Base-by-base conservation (phyloP, 2,888 invertebrate genomes). In the Metacarcinus magister region DNA sequence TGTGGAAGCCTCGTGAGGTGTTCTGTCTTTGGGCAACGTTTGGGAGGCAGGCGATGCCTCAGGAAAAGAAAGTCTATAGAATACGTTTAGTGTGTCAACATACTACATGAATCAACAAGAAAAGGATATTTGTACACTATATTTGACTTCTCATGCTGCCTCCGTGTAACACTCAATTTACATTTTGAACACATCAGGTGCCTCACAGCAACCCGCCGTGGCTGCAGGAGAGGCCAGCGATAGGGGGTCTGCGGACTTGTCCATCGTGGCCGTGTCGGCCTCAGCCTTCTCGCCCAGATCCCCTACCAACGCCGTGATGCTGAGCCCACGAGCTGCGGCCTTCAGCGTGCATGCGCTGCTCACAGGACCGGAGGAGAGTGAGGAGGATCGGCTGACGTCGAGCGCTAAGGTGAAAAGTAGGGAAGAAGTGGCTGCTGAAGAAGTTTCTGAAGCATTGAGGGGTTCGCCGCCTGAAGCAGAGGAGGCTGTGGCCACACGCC, bases 261-360 rank as follows among this genome's bases (percentile, higher is more conserved):
- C 67, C 82, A 8, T 0, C 32, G 82, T 13, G 32, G 28, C 28
- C 32, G 32, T 32, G 82, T 32, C 82, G 7, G 32, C 82, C 5
- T 8, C 32, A n/a, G 32, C 28, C 32, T 32, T 32, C 3, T 82
- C 82, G 67, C 28, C 82, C 8, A 10, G 32, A 32, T 32, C 82
- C 32, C 32, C 32, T 32, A 3, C 28, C 5, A 32, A 87, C 46
- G 28, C 28, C 39, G 87, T 13, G 39, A 96, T 96, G 96, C 67
- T 96, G 46, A 96, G 96, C 46, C 93, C 96, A 2, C 92, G 95
- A 3, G 96, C 96, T 3, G 96, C 96, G 28, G 96, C 96, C 92
- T 96, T 96, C 95, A 96, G 95, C 39, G 95, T 96, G 23, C 39
- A 96, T 75, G 96, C 96, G 10, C 92, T 96, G 82, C 93, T 94